Percentiles rank a stretch among this genome's conserved stretches.
These are phyloP conservation scores for Struthio camelus DNA, from an alignment of 2,113 vertebrate species.

Conservation along the genomic window DNA sequence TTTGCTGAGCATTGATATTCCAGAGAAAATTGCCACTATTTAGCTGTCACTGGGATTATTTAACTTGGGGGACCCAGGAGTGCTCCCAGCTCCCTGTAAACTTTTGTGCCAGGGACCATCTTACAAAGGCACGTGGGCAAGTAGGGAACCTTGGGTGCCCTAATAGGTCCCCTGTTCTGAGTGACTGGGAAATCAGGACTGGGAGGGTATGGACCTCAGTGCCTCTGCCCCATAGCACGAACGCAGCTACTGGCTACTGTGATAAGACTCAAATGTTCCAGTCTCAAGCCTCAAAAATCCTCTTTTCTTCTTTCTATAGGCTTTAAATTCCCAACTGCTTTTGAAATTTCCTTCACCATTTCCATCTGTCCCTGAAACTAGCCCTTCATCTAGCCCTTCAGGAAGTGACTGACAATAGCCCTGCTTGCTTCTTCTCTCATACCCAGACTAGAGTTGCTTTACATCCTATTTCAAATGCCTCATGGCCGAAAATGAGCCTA, in stretches of 20 bases:
- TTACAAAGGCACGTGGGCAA: not conserved
- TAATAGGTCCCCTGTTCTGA: not conserved
- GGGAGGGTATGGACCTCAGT: not conserved
- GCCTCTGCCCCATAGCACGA: not conserved
- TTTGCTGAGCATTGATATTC: not conserved
- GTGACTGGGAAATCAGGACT: not conserved
- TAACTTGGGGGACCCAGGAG: not conserved
- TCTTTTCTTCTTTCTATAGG: not conserved
- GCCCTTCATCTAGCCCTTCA: not conserved
- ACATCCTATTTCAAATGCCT: not conserved
- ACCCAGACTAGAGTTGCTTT: not conserved
- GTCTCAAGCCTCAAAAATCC: not conserved
- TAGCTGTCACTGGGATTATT: not conserved
- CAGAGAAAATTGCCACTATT: not conserved
- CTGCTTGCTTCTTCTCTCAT: not conserved
- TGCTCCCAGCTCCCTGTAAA: rapidly evolving
- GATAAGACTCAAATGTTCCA: not conserved
- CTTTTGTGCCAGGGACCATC: not conserved
- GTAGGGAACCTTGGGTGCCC: not conserved
- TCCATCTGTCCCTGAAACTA: not conserved
- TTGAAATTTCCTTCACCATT: not conserved
- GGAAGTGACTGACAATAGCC: not conserved
- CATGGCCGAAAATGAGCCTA: not conserved
- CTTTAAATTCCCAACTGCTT: not conserved
- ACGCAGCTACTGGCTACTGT: not conserved